These are phyloP conservation scores for Cuniculus paca DNA, from an alignment of 2,797 vertebrate genomes.

Conservation along the genomic window DNA sequence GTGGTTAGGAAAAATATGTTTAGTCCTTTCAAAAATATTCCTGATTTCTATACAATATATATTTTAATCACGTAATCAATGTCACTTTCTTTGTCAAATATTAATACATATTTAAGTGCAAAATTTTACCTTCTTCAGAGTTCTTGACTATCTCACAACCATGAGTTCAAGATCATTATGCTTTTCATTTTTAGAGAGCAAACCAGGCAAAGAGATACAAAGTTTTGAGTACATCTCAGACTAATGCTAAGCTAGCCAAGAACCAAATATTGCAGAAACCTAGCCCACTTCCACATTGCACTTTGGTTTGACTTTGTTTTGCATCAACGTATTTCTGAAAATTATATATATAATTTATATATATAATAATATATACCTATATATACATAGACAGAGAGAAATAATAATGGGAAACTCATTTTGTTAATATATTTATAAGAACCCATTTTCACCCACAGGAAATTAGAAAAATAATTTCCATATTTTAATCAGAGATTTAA, in stretches of 20 bases:
- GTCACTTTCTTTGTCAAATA: neutral
- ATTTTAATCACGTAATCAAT: neutral
- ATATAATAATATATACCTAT: too few relatives aligned
- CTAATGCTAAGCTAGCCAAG: neutral
- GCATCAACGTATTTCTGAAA: neutral
- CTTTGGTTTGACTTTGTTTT: conserved; percentile 27
- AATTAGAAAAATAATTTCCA: conserved; percentile 41
- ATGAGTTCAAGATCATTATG: neutral
- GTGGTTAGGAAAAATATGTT: neutral
- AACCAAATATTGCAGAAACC: neutral
- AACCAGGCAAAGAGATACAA: neutral
- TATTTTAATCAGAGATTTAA: conserved; percentile 58
- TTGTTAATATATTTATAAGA: neutral
- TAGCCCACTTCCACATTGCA: neutral
- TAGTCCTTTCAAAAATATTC: neutral
- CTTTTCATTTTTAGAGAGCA: neutral
- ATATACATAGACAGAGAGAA: too few relatives aligned
- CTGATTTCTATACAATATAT: neutral
- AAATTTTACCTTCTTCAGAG: conserved; percentile 23
- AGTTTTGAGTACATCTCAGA: neutral
- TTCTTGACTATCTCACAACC: neutral
- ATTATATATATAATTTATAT: neutral
- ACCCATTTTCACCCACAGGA: conserved; percentile 51
- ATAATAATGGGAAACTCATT: neutral
- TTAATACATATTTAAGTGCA: neutral